Base-by-base conservation (phyloP, 2,888 invertebrate species). In the Erebia aethiops region DNA sequence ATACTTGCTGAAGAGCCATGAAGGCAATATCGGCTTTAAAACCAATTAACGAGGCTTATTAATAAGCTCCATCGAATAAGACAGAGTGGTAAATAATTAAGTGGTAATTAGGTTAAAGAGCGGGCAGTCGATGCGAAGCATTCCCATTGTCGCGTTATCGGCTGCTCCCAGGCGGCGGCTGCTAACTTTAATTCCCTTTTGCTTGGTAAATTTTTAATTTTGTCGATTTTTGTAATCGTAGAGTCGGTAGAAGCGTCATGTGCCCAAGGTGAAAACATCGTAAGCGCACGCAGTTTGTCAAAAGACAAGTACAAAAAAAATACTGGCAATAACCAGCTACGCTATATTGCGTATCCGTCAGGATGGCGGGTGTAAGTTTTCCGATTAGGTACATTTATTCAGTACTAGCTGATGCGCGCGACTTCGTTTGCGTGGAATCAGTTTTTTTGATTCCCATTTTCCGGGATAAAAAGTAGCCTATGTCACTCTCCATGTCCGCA, bases 141-240 rank as follows among this genome's bases (percentile, higher is more conserved):
- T 85, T 88, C 87, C 90, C 81, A 89, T 92, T 92, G 92, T 92
- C 79, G 73, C 84, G 86, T 92, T 92, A 92, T 92, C 92, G 86
- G 79, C 83, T 75, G 77, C 78, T 85, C 84, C 87, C 91, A 92
- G 88, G 81, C 80, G 56, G n/a, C 79, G 74, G 73, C 72, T 81
- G 77, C 84, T 84, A 86, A 91, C 89, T 91, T 91, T 90, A 90
- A 90, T 90, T 87, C 88, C 83, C 83, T 87, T 89, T 85, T 86
- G 85, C 85, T 84, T 84, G 82, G 83, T 78, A 81, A 86, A 85
- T 87, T 90, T 91, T 91, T 88, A 90, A 90, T 89, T 88, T 84
- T 78, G 82, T 84, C 83, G 80, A 82, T 77, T 77, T 81, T 83
- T 74, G 64, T 56, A 54, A 67, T 58, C 64, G 61, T 46, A 60